Base-by-base conservation (phyloP, 1,140 invertebrate species). In the Sitophilus oryzae region DNA sequence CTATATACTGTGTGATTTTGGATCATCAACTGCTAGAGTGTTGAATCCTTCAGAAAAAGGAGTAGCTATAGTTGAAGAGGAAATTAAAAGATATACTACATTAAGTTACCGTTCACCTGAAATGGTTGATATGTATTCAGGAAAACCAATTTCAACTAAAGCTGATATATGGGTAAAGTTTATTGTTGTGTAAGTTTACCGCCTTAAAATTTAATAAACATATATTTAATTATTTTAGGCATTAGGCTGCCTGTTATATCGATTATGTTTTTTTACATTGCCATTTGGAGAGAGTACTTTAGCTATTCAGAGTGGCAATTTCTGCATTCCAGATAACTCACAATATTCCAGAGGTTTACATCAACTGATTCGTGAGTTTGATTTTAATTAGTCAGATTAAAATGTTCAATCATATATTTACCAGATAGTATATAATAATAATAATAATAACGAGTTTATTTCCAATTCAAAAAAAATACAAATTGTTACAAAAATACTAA, bases 61-160 rank as follows among this genome's bases (percentile, higher is more conserved):
- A 37, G 83, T 88, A 4, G 73, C 82, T 46, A 66, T 76, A 14
- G 82, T 93, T 8, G 89, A 95, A 71, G 93, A 96, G 66, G 93
- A 96, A 76, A 91, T 96, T 58, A 87, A 92, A 73, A 89, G 90
- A 67, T 96, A 96, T 70, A 97, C 93, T 3, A 97, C 94, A 1
- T 73, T 96, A 14, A 89, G 90, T 40, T 96, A 97, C 72, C 81
- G 93, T 65, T 82, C 92, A 14, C 94, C 94, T 16, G 94, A 97
- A 78, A 96, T 97, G 94, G 83, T 97, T 21, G 93, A 97, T 74
- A 79, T 97, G 61, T 97, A 96, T 73, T 82, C 78, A 61, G 89
- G 86, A 18, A 89, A 89, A 74, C 74, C 83, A 16, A 93, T 96
- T 51, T 91, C 91, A n/a, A 91, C 86, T 4, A 94, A 94, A 76